Evolutionary conservation across 2,797 vertebrate species (phyloP).

Genomic region (Enteromius mattozi): DNA sequence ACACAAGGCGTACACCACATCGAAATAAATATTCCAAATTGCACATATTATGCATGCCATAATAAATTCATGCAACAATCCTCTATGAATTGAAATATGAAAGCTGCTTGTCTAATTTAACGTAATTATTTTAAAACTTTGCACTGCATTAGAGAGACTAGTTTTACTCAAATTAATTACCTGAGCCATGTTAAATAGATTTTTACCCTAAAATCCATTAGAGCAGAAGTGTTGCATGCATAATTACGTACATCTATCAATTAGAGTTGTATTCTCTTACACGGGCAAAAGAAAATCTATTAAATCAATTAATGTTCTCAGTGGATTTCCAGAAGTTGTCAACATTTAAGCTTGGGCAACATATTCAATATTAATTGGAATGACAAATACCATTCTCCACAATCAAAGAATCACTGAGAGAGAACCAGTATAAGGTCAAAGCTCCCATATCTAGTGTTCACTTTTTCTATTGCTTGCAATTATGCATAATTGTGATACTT

Average conservation of each 20-base stretch:
- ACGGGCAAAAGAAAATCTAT: conserved; percentile 12
- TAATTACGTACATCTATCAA: conserved; percentile 51
- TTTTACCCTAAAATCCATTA: conserved; percentile 47
- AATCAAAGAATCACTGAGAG: neutral
- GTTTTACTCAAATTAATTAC: conserved; percentile 45
- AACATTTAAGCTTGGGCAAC: conserved; percentile 11
- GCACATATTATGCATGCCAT: conserved; percentile 16
- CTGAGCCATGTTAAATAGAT: conserved; percentile 51
- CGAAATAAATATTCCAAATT: neutral
- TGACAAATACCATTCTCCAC: conserved; percentile 5
- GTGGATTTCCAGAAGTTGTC: conserved; percentile 5
- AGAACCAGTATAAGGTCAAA: conserved; percentile 1
- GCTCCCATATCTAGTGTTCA: neutral
- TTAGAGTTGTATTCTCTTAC: conserved; percentile 21
- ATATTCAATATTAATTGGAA: conserved; percentile 18
- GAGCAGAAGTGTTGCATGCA: conserved; percentile 41
- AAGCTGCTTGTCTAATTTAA: conserved; percentile 22
- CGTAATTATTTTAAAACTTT: conserved; percentile 19
- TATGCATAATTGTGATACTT: conserved; percentile 6
- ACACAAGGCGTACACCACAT: neutral
- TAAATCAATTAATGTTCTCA: conserved; percentile 6
- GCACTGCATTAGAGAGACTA: conserved; percentile 20
- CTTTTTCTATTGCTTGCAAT: neutral
- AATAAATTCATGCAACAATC: conserved; percentile 12
- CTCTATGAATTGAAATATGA: conserved; percentile 10